Percentiles rank a stretch among this genome's conserved stretches.
Conservation (phyloP, 2,888 invertebrate species). For the Apotomis betuletana region DNA sequence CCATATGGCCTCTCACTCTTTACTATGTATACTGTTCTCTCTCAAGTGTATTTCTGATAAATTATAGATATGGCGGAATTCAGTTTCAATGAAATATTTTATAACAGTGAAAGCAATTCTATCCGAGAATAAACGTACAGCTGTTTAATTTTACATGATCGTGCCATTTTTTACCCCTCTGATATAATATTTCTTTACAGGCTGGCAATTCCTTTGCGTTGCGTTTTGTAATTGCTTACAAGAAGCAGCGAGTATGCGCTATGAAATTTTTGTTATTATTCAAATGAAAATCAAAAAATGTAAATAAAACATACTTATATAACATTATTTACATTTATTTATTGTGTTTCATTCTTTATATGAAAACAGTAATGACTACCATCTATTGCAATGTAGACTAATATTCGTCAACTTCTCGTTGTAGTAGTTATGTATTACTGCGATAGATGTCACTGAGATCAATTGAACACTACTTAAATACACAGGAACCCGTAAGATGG, state of each 20-base stretch:
- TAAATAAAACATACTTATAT: background rate
- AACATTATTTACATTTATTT: background rate
- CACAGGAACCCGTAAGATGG: background rate
- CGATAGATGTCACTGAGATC: constrained; percentile 21
- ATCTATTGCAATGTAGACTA: constrained; percentile 8
- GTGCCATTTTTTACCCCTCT: background rate
- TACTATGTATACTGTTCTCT: no score
- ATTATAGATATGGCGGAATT: no score
- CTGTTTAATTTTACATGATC: no score
- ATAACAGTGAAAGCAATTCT: no score
- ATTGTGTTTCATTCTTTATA: background rate
- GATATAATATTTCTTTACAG: background rate
- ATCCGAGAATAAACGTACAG: no score
- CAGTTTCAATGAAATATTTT: no score
- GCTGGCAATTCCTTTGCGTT: constrained; percentile 10
- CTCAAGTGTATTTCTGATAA: no score
- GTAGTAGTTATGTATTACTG: background rate
- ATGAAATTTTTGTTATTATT: no score
- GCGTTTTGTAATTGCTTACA: constrained; percentile 23
- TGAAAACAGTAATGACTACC: background rate
- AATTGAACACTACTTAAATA: background rate
- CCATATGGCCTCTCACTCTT: no score
- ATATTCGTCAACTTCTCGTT: background rate
- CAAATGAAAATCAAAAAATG: no score
- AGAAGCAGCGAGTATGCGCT: no score